These are phyloP conservation scores for Palythoa grandiflora DNA, from an alignment of 92 coral and sea anemone species.

Conservation along the genomic window DNA sequence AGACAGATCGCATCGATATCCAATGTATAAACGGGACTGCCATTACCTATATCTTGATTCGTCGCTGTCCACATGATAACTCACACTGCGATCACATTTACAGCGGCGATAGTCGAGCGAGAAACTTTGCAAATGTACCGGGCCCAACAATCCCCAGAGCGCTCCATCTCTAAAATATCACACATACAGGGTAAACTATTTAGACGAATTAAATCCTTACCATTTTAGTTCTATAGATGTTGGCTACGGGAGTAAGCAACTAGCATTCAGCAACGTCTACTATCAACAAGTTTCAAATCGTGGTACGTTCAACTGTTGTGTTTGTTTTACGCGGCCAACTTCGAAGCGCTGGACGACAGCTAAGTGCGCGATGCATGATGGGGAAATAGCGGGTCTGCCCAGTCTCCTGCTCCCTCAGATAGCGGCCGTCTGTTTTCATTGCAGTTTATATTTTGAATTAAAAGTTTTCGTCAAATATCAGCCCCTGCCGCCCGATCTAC, in stretches of 20 bases:
- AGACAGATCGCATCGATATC: background rate
- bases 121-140: background rate
- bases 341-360: slow-evolving; percentile 36
- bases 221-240: slow-evolving; percentile 2
- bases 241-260: background rate
- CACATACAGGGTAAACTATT: background rate
- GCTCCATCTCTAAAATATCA: background rate
- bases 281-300: slow-evolving; percentile 7
- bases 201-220: slow-evolving; percentile 11
- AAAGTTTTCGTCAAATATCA: no score
- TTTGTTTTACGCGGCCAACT: slow-evolving; percentile 46
- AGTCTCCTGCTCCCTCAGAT: no score
- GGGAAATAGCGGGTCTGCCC: background rate
- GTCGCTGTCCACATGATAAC: slow-evolving; percentile 28
- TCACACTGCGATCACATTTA: background rate
- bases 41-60: slow-evolving; percentile 24
- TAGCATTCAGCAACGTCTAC: slow-evolving; percentile 5
- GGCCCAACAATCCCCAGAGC: background rate
- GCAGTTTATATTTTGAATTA: no score
- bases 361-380: slow-evolving; percentile 9
- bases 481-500: no score
- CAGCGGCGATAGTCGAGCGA: background rate
- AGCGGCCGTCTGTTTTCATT: no score
- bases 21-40: slow-evolving; percentile 15
- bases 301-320: slow-evolving; percentile 25